Percentiles rank a stretch among this genome's conserved stretches.
phyloP scores from a whole-genome alignment of 2,113 vertebrate genomes.

The Austrofundulus limnaeus region DNA sequence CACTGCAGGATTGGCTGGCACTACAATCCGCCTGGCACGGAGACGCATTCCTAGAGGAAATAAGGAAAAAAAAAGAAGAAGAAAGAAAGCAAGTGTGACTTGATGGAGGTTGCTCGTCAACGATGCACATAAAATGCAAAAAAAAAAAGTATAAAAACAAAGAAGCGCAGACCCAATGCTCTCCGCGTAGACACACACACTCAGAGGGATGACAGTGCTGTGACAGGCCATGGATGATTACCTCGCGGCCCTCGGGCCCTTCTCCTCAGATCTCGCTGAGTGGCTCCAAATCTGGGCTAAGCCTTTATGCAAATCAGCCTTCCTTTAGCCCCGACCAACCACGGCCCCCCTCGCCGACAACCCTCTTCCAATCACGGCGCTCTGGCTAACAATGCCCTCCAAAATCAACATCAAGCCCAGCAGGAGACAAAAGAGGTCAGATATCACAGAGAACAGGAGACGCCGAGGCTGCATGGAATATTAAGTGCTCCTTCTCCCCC shows the following conservation, averaged over 20 bases:
- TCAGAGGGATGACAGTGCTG: constrained; percentile 69
- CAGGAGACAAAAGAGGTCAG: constrained; percentile 80
- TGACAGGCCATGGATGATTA: constrained; percentile 78
- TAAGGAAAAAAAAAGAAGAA: constrained; percentile 15
- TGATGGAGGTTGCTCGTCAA: constrained; percentile 48
- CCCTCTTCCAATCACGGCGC: constrained; percentile 71
- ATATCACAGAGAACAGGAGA: constrained; percentile 78
- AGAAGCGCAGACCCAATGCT: constrained; percentile 50
- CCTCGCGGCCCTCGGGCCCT: constrained; percentile 77
- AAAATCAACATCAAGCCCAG: constrained; percentile 79
- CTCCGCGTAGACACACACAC: constrained; percentile 40
- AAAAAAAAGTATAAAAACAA: constrained; percentile 56
- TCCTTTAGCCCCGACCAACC: constrained; percentile 73
- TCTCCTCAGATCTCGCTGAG: constrained; percentile 78
- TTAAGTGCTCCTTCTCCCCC: constrained; percentile 68
- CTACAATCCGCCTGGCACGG: constrained; percentile 85
- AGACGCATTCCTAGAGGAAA: constrained; percentile 81
- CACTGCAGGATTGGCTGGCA: constrained; percentile 78
- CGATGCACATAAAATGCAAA: constrained; percentile 55
- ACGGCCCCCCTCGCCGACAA: constrained; percentile 59
- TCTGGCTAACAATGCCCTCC: constrained; percentile 79
- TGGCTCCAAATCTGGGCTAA: constrained; percentile 81
- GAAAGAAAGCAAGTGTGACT: constrained; percentile 29
- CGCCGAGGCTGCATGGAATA: constrained; percentile 71
- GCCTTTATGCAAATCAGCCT: constrained; percentile 79